Base-by-base conservation (phyloP, 2,797 vertebrate species). In the Channallabes apus region DNA sequence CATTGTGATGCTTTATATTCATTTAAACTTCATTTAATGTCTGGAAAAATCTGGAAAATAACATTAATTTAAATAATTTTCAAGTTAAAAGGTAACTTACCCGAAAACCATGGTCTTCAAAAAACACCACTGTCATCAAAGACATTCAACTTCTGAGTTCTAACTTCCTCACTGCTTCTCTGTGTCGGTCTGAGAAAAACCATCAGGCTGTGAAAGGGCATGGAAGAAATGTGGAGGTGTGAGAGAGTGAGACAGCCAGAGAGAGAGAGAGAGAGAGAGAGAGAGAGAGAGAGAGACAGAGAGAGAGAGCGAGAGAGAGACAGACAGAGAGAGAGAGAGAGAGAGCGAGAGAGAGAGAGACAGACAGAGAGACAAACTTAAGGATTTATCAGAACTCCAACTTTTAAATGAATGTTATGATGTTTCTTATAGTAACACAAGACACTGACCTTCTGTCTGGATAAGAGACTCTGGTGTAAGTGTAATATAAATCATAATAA, bases 181-280 rank as follows among this genome's bases (percentile, higher is more conserved):
- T 79, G 59, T 62, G 77, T 79, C 14, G 6, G 12, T 41, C 2
- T 62, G 76, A 22, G 54, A 58, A 54, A 58, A 76, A 58, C 51
- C 38, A 46, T 32, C 17, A 9, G 29, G 58, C 75, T 59, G 87
- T 56, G 77, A 87, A 91, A 85, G 86, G 76, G 90, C 78, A 80
- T 24, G 18, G 32, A 80, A 88, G 82, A 90, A 89, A 90, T 18
- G 85, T 85, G 89, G 88, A 68, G 61, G 62, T 81, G 75, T 27
- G 64, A 22, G 3, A 6, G 22, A 62, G 58, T 4, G 15, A 20
- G 3, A 59, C 17, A 59, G 58, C 0, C 58, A 59, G 58, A 46
- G 8, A 46, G 46, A 46, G 46, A 46, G 27, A 27, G 11, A 15
- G 51, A 32, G 17, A 46, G 72, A 75, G 1, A 77, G 75, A 75